Conservation (phyloP, 2,113 vertebrate genomes). For the Proteles cristata region DNA sequence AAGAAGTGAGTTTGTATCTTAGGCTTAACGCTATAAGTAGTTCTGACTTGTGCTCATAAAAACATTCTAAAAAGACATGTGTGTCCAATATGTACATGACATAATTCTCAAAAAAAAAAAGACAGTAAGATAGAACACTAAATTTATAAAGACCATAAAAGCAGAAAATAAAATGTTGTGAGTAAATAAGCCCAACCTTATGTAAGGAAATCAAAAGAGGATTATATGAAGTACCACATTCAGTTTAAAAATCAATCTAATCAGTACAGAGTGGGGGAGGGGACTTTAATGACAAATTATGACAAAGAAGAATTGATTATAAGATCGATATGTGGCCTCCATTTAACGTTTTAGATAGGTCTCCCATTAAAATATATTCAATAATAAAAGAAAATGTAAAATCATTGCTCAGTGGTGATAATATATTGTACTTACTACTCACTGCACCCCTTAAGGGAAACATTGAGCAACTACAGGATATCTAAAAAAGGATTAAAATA, state of each 20-base stretch:
- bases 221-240: neutral
- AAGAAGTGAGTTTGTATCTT: neutral
- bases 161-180: neutral
- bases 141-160: neutral
- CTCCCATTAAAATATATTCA: constrained; percentile 34
- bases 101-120: neutral
- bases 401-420: neutral
- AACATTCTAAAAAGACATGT: neutral
- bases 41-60: neutral
- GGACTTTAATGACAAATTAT: neutral
- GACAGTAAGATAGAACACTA: neutral
- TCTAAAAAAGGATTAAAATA: neutral
- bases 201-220: neutral
- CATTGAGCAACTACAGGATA: neutral
- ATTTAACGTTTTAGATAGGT: neutral
- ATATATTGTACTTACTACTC: neutral
- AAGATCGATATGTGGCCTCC: neutral
- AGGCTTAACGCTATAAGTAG: neutral
- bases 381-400: neutral
- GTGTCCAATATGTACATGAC: neutral
- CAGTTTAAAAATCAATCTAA: neutral
- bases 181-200: neutral
- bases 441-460: neutral
- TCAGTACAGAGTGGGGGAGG: neutral
- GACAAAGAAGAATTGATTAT: neutral